phyloP scores from a whole-genome alignment of 1,140 invertebrate species.

The Cephus cinctus region DNA sequence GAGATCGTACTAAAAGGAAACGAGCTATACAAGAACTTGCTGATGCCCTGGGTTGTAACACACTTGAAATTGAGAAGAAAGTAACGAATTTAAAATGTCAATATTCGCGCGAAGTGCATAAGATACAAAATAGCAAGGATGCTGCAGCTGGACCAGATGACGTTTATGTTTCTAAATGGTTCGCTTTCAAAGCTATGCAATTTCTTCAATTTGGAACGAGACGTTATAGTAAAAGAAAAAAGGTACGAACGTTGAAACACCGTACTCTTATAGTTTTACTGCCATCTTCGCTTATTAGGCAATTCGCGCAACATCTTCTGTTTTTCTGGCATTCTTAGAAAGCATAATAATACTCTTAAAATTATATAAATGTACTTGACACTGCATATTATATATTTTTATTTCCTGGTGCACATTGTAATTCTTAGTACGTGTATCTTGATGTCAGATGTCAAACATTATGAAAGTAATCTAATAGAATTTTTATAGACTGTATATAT shows the following conservation, averaged over 20 bases:
- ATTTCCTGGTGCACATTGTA: no score
- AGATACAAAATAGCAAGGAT: constrained; percentile 38
- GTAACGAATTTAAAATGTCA: constrained; percentile 56
- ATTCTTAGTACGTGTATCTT: no score
- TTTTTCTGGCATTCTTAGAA: neutral
- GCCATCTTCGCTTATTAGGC: no score
- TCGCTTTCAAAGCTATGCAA: constrained; percentile 39
- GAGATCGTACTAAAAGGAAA: constrained; percentile 51
- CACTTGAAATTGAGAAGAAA: constrained; percentile 55
- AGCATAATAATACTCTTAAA: neutral
- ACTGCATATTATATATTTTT: no score
- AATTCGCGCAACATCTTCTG: no score
- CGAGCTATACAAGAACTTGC: constrained; percentile 53
- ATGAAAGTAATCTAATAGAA: no score
- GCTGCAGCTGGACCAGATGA: constrained; percentile 28
- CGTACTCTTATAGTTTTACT: no score
- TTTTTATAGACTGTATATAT: neutral
- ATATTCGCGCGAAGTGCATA: constrained; percentile 55
- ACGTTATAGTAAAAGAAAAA: constrained; percentile 34
- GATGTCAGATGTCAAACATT: no score
- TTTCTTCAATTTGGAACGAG: constrained; percentile 37
- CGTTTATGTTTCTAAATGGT: constrained; percentile 40
- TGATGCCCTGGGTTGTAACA: constrained; percentile 52
- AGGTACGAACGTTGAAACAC: no score
- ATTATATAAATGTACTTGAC: neutral